A percentile compares a stretch with the other conserved stretches of the same genome.
These are phyloP conservation scores for Nothocercus julius DNA, from an alignment of 2,113 vertebrate genomes.

Conservation along the genomic window DNA sequence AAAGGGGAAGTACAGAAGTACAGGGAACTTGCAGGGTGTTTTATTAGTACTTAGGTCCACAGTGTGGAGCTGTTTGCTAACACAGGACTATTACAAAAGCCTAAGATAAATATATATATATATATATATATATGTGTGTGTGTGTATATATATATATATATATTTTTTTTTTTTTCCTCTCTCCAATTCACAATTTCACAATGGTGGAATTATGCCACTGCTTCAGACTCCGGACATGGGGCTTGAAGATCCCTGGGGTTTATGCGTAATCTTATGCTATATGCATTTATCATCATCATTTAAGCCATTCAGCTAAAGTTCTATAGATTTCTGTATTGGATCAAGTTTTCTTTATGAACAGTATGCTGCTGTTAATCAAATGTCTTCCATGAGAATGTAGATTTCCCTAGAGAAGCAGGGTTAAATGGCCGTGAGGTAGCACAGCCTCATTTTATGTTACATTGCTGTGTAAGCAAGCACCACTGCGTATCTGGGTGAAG, in stretches of 20 bases:
- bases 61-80: slow-evolving; percentile 43
- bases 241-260: neutral
- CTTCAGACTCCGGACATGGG: neutral
- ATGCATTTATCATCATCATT: neutral
- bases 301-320: neutral
- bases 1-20: neutral
- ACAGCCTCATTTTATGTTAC: neutral
- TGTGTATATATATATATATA: no score
- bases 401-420: neutral
- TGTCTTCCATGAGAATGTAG: neutral
- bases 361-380: neutral
- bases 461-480: neutral
- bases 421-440: neutral
- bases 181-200: neutral
- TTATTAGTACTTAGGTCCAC: neutral
- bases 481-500: neutral
- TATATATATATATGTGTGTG: no score
- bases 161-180: neutral
- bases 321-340: neutral
- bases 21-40: neutral
- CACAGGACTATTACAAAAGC: neutral
- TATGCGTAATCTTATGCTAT: neutral
- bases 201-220: neutral
- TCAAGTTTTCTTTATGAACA: neutral
- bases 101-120: no score